Conservation (phyloP, 2,113 vertebrate species). For the Ceyx melanurus region DNA sequence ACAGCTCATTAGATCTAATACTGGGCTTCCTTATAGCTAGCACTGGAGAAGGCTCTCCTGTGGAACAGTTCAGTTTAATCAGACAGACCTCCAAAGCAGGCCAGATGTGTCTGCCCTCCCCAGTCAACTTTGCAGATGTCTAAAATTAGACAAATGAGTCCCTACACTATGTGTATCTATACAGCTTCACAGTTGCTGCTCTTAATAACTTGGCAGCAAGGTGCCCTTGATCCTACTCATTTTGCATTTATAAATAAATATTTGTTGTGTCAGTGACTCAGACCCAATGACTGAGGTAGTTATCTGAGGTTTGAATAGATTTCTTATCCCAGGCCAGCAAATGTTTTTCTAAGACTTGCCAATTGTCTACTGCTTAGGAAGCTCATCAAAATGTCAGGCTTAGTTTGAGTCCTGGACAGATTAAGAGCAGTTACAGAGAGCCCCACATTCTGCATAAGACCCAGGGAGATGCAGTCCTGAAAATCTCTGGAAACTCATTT, state of each 20-base stretch:
- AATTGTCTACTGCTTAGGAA: background rate
- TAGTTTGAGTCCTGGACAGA: background rate
- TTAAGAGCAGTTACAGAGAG: background rate
- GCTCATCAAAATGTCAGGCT: slow-evolving; percentile 30
- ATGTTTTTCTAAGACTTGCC: slow-evolving; percentile 36
- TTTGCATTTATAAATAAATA: slow-evolving; percentile 43
- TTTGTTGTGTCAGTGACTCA: background rate
- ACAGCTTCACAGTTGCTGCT: background rate
- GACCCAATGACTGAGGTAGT: slow-evolving; percentile 1
- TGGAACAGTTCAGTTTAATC: slow-evolving; percentile 37
- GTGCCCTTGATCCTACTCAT: slow-evolving; percentile 44
- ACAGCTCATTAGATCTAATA: slow-evolving; percentile 29
- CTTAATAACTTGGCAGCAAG: slow-evolving; percentile 44
- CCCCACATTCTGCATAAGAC: background rate
- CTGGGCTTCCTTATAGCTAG: background rate
- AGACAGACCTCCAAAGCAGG: background rate
- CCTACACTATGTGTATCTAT: background rate
- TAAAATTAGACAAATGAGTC: slow-evolving; percentile 6
- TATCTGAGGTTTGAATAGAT: slow-evolving; percentile 34
- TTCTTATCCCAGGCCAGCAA: slow-evolving; percentile 24
- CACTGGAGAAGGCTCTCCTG: background rate
- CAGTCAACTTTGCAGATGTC: background rate
- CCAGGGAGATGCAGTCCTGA: background rate
- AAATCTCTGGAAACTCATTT: background rate
- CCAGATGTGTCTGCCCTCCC: slow-evolving; percentile 45